Evolutionary conservation across 2,113 vertebrate species (phyloP).

Genomic region (Calypte anna): DNA sequence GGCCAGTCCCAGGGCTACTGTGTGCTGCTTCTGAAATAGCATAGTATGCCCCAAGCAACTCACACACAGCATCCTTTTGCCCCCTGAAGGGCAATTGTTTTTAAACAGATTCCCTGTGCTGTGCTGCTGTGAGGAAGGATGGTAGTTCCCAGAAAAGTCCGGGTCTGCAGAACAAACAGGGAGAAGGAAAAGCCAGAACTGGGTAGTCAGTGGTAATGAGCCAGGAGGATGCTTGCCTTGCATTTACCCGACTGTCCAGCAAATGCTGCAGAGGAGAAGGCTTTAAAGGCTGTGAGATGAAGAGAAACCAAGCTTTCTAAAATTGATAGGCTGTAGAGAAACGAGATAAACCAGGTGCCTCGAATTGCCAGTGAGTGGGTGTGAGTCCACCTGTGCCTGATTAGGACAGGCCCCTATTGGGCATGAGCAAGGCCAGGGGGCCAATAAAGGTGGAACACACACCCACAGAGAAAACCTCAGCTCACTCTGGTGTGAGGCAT

Average conservation of each 20-base stretch:
- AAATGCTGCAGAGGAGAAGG: conserved; percentile 1
- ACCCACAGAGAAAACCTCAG: too few species aligned
- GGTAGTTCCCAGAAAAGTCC: conserved; percentile 2
- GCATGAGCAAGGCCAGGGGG: too few species aligned
- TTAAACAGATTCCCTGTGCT: not conserved
- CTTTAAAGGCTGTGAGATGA: conserved; percentile 17
- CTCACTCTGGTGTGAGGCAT: too few species aligned
- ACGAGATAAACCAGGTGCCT: too few species aligned
- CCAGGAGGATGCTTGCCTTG: conserved; percentile 38
- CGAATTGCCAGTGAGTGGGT: too few species aligned
- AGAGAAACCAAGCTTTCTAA: conserved; percentile 28
- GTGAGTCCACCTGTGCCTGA: too few species aligned
- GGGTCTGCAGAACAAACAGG: not conserved
- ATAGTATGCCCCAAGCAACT: not conserved
- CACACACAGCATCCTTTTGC: not conserved
- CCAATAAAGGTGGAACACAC: too few species aligned
- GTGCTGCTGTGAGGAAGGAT: not conserved
- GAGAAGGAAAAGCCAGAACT: not conserved
- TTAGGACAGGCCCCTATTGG: too few species aligned
- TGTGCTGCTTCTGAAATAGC: not conserved
- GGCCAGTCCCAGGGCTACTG: not conserved
- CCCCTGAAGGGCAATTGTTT: not conserved
- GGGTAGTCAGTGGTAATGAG: conserved; percentile 1
- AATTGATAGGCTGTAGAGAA: conserved; percentile 27
- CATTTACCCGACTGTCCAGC: conserved; percentile 17